Evolutionary conservation across 2,113 vertebrate genomes (phyloP).

Genomic region (Mus pahari): DNA sequence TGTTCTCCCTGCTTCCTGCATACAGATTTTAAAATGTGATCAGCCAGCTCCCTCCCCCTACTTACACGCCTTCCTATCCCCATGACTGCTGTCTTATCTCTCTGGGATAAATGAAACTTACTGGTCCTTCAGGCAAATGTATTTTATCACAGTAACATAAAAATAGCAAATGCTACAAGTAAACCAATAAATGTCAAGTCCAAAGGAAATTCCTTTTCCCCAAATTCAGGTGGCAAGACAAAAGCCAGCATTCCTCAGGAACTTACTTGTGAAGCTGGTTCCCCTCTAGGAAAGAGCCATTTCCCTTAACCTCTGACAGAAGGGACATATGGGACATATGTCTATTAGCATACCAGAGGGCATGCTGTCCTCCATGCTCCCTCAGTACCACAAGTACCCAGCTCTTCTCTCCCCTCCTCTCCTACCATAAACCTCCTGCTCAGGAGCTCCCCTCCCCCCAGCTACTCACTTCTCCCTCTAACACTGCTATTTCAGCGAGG

Average conservation of each 20-base stretch:
- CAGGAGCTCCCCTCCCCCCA: not conserved
- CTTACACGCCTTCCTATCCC: no score
- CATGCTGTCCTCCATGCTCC: not conserved
- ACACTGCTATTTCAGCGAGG: not conserved
- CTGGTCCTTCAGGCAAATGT: not conserved
- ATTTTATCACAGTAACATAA: not conserved
- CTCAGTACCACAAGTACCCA: not conserved
- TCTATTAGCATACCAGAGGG: not conserved
- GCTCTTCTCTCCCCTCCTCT: not conserved
- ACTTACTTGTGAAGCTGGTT: not conserved
- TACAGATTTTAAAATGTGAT: not conserved
- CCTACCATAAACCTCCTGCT: not conserved
- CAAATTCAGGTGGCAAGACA: not conserved
- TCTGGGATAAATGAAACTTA: not conserved
- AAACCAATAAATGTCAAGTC: not conserved
- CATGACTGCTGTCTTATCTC: no score
- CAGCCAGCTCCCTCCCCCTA: not conserved
- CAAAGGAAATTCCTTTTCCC: not conserved
- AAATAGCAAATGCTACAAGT: no score
- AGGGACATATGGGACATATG: not conserved
- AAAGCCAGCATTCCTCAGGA: not conserved
- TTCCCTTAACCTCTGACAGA: not conserved
- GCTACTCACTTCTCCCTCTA: no score
- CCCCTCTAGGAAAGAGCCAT: not conserved
- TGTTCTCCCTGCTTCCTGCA: not conserved